phyloP scores from a whole-genome alignment of 2,113 vertebrate species.

The Redunca redunca region DNA sequence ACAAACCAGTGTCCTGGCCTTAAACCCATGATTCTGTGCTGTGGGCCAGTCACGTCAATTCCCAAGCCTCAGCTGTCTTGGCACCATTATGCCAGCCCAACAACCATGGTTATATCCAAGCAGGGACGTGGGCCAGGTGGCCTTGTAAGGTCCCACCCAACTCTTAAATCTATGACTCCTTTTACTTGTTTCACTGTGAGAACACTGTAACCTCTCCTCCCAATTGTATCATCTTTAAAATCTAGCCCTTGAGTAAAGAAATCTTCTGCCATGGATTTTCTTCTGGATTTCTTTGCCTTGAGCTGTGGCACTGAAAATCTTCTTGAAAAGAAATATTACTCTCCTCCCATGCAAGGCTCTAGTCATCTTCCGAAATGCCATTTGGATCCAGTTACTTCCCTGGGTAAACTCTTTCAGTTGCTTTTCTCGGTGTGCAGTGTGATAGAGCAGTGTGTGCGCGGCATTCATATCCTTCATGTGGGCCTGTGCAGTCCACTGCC shows the following conservation, averaged over 20 bases:
- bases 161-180: background rate
- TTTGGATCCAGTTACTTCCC: background rate
- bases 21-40: background rate
- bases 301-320: background rate
- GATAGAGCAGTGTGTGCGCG: background rate
- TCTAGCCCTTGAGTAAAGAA: background rate
- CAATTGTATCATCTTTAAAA: background rate
- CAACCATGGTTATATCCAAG: rapidly evolving
- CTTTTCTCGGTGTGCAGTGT: background rate
- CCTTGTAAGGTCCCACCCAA: background rate
- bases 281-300: background rate
- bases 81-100: too few relatives aligned
- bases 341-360: background rate
- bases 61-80: background rate
- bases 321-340: background rate
- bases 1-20: rapidly evolving
- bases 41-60: background rate
- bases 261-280: background rate
- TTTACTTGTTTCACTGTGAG: background rate
- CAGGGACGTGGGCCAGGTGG: background rate
- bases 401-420: background rate
- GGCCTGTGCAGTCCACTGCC: background rate
- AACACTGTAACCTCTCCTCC: background rate
- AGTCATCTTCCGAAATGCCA: background rate
- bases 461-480: background rate